These are phyloP conservation scores for Falcaria lacertinaria DNA, from an alignment of 2,888 invertebrate genomes.

Conservation along the genomic window DNA sequence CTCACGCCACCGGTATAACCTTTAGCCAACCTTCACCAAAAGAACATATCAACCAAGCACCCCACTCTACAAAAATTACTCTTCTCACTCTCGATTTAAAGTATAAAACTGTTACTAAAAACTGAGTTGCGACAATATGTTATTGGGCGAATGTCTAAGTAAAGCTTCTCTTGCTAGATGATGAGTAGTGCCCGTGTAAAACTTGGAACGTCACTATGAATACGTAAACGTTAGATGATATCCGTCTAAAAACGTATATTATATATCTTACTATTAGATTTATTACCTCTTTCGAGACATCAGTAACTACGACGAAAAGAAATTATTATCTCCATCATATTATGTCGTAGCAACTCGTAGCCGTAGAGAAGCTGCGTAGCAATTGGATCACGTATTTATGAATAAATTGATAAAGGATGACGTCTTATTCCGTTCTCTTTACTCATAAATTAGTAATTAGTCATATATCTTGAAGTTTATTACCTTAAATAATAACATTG, in stretches of 20 bases:
- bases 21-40: constrained; percentile 29
- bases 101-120: constrained; percentile 6
- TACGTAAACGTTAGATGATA: constrained; percentile 58
- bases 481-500: constrained; percentile 19
- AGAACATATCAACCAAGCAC: constrained; percentile 7
- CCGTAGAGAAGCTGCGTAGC: not conserved
- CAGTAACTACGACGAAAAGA: constrained; percentile 22
- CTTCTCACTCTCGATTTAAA: constrained; percentile 3
- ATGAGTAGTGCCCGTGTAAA: constrained; percentile 57
- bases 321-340: constrained; percentile 8
- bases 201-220: constrained; percentile 60
- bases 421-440: too few relatives aligned
- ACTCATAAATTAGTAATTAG: too few relatives aligned
- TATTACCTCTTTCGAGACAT: constrained; percentile 13
- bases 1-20: constrained; percentile 42
- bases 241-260: constrained; percentile 35
- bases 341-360: not conserved
- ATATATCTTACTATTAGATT: constrained; percentile 13
- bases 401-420: too few relatives aligned
- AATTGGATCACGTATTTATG: not conserved
- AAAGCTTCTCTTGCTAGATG: constrained; percentile 61
- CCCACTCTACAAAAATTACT: constrained; percentile 12
- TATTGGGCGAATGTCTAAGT: constrained; percentile 26
- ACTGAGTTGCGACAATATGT: constrained; percentile 13
- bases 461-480: constrained; percentile 14